These are phyloP conservation scores for Drosophila sulfurigaster DNA, from an alignment of 1,140 invertebrate species.

Conservation along the genomic window DNA sequence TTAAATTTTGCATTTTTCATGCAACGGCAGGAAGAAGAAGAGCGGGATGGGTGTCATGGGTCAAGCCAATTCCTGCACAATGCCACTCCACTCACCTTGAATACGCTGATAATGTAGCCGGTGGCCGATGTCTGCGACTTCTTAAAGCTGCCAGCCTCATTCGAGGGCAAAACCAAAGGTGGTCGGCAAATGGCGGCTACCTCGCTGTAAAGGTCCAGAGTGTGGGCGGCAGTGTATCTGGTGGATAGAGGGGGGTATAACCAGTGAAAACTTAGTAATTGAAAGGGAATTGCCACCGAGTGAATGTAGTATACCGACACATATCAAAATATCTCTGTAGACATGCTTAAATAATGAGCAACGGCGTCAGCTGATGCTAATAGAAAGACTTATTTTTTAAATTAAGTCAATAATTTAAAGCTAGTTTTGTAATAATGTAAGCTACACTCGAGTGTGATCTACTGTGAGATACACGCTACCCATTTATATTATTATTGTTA, in stretches of 20 bases:
- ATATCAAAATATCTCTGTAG: too few species aligned
- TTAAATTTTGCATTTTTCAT: conserved; percentile 80
- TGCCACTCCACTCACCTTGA: conserved; percentile 88
- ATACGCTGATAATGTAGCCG: conserved; percentile 96
- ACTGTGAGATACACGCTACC: too few species aligned
- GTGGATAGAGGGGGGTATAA: neutral
- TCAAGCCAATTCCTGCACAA: conserved; percentile 11
- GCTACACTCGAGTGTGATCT: too few species aligned
- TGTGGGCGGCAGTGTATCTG: conserved; percentile 93
- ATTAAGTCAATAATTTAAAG: too few species aligned
- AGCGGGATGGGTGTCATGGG: neutral
- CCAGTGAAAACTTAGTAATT: conserved; percentile 18
- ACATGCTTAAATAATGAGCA: too few species aligned
- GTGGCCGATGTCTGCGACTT: conserved; percentile 91
- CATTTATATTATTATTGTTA: too few species aligned
- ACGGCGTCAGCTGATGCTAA: too few species aligned
- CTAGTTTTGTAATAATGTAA: too few species aligned
- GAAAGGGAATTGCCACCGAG: neutral
- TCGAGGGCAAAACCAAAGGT: conserved; percentile 88
- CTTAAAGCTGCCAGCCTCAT: conserved; percentile 89
- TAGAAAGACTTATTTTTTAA: too few species aligned
- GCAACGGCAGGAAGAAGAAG: conserved; percentile 4
- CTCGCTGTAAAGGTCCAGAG: conserved; percentile 93
- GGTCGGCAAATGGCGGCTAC: conserved; percentile 95
- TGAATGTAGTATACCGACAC: too few species aligned